Evolutionary conservation across 2,113 vertebrate genomes (phyloP), one percentile per base, ranked within the genome.

Genomic region (Oostethus manadensis): DNA sequence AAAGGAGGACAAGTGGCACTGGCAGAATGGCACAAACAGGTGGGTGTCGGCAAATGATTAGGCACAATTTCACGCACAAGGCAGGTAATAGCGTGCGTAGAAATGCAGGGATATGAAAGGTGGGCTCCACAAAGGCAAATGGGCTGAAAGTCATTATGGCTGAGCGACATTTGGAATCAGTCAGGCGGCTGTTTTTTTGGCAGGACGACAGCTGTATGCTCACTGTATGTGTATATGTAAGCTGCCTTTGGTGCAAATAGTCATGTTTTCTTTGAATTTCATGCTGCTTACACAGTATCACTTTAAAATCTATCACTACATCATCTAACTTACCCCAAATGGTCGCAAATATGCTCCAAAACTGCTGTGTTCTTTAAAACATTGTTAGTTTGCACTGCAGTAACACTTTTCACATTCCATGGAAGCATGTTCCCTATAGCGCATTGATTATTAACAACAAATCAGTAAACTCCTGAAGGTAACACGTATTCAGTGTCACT

Each of bases 21-120:
- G 20, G 40, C 65, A 6, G 68, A 40, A 74, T 64, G 64, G 55
- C 63, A 59, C 55, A 60, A 71, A 70, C 82, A 87, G 85, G 85
- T 86, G 75, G 79, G 85, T 86, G 49, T 72, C 43, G 20, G 23
- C 13, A 21, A 47, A 60, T 38, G 26, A 58, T 33, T 51, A 29
- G 15, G 51, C 51, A 54, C 42, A 22, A 51, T 76, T 73, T 64
- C 38, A n/a, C n/a, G n/a, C 7, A 21, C 45, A 64, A 17, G 29
- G 14, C 1, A 48, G 45, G 16, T 44, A 35, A 10, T n/a, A 20
- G 43, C 35, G 42, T 46, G 51, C 0, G 5, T n/a, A 56, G 42
- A 42, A 46, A 56, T n/a, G 43, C 35, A 53, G 59, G 48, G 6
- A 49, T 0, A 22, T 56, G 22, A 62, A 64, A 56, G 33, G 58